Conservation (phyloP, 2,797 vertebrate genomes). For the Pangasius larnaudii region DNA sequence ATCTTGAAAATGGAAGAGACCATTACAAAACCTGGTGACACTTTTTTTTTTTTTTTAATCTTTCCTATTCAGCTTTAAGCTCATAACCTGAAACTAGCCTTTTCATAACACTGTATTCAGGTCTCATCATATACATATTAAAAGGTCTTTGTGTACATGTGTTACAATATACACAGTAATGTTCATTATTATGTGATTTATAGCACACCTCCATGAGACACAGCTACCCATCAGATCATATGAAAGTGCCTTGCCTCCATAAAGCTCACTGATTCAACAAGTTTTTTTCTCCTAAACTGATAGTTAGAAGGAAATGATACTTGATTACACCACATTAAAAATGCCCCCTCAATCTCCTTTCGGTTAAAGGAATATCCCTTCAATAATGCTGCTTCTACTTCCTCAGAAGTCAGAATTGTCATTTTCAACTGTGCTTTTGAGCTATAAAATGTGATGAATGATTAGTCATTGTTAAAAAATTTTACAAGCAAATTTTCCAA, state of each 20-base stretch:
- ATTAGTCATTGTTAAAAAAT: neutral
- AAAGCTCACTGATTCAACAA: neutral
- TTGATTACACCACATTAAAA: neutral
- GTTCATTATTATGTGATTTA: neutral
- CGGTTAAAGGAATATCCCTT: neutral
- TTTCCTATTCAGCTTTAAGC: neutral
- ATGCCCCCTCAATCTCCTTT: neutral
- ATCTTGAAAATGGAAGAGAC: too few relatives aligned
- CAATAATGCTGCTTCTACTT: neutral
- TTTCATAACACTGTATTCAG: neutral
- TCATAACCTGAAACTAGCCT: neutral
- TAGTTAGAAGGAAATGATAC: neutral
- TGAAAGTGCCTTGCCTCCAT: neutral
- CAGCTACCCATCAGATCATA: neutral
- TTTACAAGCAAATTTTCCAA: neutral
- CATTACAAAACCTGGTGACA: neutral
- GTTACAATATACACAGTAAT: too few relatives aligned
- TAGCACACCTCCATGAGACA: neutral
- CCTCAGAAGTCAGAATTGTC: neutral
- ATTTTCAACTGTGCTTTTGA: neutral
- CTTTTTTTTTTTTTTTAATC: neutral
- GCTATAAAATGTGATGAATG: neutral
- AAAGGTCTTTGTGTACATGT: neutral
- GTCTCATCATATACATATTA: neutral
- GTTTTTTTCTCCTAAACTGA: neutral